phyloP scores from a whole-genome alignment of 1,140 invertebrate species.

The Diorhabda sublineata region DNA sequence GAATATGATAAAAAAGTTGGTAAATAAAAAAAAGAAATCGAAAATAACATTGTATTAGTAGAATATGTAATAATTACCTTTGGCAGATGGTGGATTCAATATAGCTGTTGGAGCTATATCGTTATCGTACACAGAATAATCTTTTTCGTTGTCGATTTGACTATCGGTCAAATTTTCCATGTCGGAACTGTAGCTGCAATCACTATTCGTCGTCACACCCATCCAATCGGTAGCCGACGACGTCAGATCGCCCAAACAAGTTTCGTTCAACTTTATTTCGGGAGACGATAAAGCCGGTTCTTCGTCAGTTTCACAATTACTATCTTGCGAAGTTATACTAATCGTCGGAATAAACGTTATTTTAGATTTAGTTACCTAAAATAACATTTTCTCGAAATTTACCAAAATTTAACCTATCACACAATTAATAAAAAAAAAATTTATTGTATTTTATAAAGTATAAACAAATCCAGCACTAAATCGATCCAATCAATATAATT shows the following conservation, averaged over 20 bases:
- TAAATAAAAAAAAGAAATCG: no score
- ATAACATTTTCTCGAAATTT: neutral
- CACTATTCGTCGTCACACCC: slow-evolving; percentile 80
- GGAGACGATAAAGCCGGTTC: slow-evolving; percentile 44
- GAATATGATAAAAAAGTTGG: no score
- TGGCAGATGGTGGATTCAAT: slow-evolving; percentile 69
- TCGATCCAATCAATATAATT: no score
- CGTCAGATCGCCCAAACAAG: slow-evolving; percentile 52
- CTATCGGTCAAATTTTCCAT: slow-evolving; percentile 57
- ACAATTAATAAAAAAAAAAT: no score
- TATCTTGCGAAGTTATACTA: slow-evolving; percentile 21
- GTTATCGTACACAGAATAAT: slow-evolving; percentile 66
- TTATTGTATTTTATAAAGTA: no score
- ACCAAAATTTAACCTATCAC: no score
- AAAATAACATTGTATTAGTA: no score
- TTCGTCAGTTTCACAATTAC: slow-evolving; percentile 36
- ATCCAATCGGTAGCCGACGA: slow-evolving; percentile 78
- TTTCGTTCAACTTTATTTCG: slow-evolving; percentile 32
- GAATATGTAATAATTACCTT: slow-evolving; percentile 53
- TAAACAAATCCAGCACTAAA: no score
- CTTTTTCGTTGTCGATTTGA: slow-evolving; percentile 50
- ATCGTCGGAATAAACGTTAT: slow-evolving; percentile 8
- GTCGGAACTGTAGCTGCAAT: slow-evolving; percentile 78
- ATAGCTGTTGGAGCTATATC: slow-evolving; percentile 69
- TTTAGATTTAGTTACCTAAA: neutral